phyloP scores from a whole-genome alignment of 2,113 vertebrate genomes.

The Ginglymostoma cirratum region DNA sequence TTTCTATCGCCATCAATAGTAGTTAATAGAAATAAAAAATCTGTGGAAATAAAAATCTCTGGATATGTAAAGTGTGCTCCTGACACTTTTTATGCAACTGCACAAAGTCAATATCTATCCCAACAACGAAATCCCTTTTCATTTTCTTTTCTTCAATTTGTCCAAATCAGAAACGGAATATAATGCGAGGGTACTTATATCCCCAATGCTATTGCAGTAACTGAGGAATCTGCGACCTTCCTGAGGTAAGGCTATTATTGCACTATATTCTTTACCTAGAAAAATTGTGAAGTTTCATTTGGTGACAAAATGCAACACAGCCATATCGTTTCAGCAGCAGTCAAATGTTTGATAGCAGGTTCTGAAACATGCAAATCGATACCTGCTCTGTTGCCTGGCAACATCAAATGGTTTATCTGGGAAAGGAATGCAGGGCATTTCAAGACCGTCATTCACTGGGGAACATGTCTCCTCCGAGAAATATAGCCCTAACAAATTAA shows the following conservation, averaged over 20 bases:
- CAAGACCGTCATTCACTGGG: background rate
- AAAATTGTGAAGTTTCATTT: background rate
- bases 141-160: background rate
- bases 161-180: background rate
- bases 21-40: too few relatives aligned
- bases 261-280: background rate
- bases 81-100: background rate
- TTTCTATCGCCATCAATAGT: too few relatives aligned
- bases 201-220: background rate
- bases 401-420: background rate
- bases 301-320: background rate
- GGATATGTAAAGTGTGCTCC: background rate
- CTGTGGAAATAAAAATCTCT: background rate
- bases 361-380: constrained; percentile 16
- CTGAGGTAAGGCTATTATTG: background rate
- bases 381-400: constrained; percentile 5
- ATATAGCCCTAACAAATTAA: background rate
- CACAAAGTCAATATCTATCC: background rate
- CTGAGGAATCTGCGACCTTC: background rate
- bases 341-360: background rate
- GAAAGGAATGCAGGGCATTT: background rate
- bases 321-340: background rate
- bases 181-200: background rate
- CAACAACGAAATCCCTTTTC: background rate
- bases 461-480: background rate